These are phyloP conservation scores for Picathartes gymnocephalus DNA, from an alignment of 2,113 vertebrate species.

Conservation along the genomic window DNA sequence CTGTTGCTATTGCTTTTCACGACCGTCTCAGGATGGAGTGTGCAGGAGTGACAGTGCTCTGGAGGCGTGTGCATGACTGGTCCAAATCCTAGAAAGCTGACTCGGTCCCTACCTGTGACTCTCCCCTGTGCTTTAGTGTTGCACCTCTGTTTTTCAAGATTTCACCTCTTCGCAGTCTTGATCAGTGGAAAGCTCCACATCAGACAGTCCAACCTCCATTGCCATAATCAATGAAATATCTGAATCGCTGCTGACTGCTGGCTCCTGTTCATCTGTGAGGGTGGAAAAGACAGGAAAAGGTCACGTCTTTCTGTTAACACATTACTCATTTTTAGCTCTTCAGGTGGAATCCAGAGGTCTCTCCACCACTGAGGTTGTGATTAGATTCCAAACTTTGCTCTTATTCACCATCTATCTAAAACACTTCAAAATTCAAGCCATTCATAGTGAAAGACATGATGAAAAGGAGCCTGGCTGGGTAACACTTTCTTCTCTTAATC, in stretches of 20 bases:
- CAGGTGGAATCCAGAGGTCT: background rate
- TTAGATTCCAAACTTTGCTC: background rate
- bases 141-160: slow-evolving; percentile 73
- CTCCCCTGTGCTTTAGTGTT: slow-evolving; percentile 3
- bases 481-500: background rate
- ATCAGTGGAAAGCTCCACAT: slow-evolving; percentile 84
- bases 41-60: slow-evolving; percentile 59
- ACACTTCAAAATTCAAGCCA: background rate
- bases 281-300: slow-evolving; percentile 20
- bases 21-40: slow-evolving; percentile 56
- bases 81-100: slow-evolving; percentile 42
- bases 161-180: slow-evolving; percentile 85
- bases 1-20: slow-evolving; percentile 77
- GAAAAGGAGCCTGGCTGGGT: background rate
- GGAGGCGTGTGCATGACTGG: slow-evolving; percentile 52
- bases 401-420: background rate
- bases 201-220: slow-evolving; percentile 83
- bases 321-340: background rate
- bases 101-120: slow-evolving; percentile 38
- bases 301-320: background rate
- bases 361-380: background rate
- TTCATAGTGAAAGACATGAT: background rate
- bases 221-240: slow-evolving; percentile 88
- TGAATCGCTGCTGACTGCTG: slow-evolving; percentile 87
- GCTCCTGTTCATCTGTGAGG: slow-evolving; percentile 86